These are phyloP conservation scores for Pygathrix nemaeus DNA, from an alignment of 2,113 vertebrate species.

Conservation along the genomic window DNA sequence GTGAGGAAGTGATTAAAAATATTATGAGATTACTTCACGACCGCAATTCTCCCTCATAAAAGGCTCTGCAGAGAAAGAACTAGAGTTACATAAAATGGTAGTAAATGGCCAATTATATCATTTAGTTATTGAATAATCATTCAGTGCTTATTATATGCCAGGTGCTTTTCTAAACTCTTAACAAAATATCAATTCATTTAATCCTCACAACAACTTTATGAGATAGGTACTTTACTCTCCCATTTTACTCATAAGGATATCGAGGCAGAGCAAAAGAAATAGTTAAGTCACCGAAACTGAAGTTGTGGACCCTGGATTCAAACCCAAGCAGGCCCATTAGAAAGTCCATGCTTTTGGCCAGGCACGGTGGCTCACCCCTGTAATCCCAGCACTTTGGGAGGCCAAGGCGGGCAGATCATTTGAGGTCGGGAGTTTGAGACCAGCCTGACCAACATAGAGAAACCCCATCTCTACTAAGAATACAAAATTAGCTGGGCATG, in stretches of 20 bases:
- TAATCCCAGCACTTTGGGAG: too few relatives aligned
- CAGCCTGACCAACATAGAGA: too few relatives aligned
- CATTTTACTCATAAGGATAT: background rate
- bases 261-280: background rate
- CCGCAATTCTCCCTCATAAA: constrained; percentile 1
- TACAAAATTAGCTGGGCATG: too few relatives aligned
- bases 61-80: background rate
- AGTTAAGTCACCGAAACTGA: background rate
- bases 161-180: background rate
- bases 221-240: background rate
- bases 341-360: background rate
- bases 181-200: background rate
- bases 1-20: constrained; percentile 37
- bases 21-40: background rate
- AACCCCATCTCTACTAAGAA: too few relatives aligned
- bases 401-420: too few relatives aligned
- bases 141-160: background rate
- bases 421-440: too few relatives aligned
- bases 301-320: background rate
- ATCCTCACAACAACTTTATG: background rate
- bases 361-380: too few relatives aligned
- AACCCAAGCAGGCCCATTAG: background rate
- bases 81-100: background rate
- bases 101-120: background rate
- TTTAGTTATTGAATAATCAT: background rate